Evolutionary conservation across 2,113 vertebrate genomes (phyloP).

Genomic region (Mugil cephalus): DNA sequence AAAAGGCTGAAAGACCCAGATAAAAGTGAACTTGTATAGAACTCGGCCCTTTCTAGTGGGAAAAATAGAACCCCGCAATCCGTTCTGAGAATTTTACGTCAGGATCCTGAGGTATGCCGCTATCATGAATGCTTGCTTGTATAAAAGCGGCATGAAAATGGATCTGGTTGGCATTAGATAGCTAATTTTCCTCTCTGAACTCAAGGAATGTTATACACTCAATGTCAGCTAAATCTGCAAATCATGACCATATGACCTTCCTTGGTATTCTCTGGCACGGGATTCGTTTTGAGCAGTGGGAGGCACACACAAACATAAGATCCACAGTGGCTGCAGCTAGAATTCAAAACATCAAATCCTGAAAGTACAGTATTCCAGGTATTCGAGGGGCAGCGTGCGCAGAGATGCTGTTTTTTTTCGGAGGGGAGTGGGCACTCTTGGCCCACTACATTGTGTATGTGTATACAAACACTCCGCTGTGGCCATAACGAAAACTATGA

Average conservation of each 20-base stretch:
- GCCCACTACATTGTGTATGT: slow-evolving; percentile 74
- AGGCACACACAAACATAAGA: slow-evolving; percentile 61
- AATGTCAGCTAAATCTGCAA: slow-evolving; percentile 79
- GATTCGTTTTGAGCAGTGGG: slow-evolving; percentile 63
- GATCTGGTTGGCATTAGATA: slow-evolving; percentile 77
- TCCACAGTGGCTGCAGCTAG: slow-evolving; percentile 29
- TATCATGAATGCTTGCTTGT: slow-evolving; percentile 65
- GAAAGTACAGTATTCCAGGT: slow-evolving; percentile 59
- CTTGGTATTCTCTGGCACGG: slow-evolving; percentile 63
- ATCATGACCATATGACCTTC: slow-evolving; percentile 81
- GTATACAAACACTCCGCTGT: slow-evolving; percentile 78
- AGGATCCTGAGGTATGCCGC: slow-evolving; percentile 54
- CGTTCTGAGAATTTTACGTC: slow-evolving; percentile 45
- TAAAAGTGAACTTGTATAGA: slow-evolving; percentile 63
- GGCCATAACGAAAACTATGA: slow-evolving; percentile 79
- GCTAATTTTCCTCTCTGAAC: slow-evolving; percentile 75
- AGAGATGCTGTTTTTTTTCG: slow-evolving; percentile 19
- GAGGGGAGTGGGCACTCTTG: slow-evolving; percentile 65
- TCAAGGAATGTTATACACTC: slow-evolving; percentile 79
- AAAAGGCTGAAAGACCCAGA: slow-evolving; percentile 66
- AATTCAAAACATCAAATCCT: slow-evolving; percentile 48
- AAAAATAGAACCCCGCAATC: slow-evolving; percentile 40
- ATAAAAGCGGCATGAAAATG: slow-evolving; percentile 63
- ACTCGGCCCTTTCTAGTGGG: slow-evolving; percentile 32
- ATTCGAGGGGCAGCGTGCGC: slow-evolving; percentile 39